A percentile compares a stretch with the other conserved stretches of the same genome.
phyloP scores from a whole-genome alignment of 2,113 vertebrate species.

The Hirundichthys speculiger region DNA sequence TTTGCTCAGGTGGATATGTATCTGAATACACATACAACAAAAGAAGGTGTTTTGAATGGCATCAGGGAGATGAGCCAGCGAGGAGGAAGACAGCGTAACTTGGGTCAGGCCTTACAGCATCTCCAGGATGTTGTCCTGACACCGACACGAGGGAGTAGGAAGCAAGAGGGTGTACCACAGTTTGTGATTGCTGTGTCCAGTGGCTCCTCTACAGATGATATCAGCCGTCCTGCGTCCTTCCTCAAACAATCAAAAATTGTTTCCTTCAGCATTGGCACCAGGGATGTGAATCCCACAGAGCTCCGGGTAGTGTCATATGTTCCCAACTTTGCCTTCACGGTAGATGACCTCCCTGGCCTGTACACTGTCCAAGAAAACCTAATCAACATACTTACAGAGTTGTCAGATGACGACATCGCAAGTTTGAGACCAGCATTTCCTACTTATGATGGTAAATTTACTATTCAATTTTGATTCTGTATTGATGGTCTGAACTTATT shows the following conservation, averaged over 20 bases:
- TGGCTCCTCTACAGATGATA: slow-evolving; percentile 86
- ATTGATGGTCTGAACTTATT: no score
- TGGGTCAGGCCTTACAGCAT: slow-evolving; percentile 88
- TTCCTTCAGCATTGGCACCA: slow-evolving; percentile 89
- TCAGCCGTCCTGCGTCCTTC: slow-evolving; percentile 76
- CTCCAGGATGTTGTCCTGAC: slow-evolving; percentile 83
- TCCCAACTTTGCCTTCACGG: slow-evolving; percentile 81
- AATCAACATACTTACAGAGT: slow-evolving; percentile 72
- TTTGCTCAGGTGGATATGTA: slow-evolving; percentile 83
- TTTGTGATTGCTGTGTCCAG: slow-evolving; percentile 90
- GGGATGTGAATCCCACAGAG: slow-evolving; percentile 83
- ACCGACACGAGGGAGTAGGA: slow-evolving; percentile 83
- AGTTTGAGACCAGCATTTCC: slow-evolving; percentile 46
- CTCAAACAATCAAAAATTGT: slow-evolving; percentile 86
- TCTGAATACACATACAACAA: slow-evolving; percentile 86
- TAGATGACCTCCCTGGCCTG: slow-evolving; percentile 87
- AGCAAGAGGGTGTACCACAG: slow-evolving; percentile 86
- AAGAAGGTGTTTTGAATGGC: slow-evolving; percentile 79
- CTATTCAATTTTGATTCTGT: no score
- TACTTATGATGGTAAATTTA: not conserved
- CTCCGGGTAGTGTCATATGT: slow-evolving; percentile 86
- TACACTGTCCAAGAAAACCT: slow-evolving; percentile 80
- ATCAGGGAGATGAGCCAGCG: slow-evolving; percentile 77
- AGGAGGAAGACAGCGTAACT: slow-evolving; percentile 87
- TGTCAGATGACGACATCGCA: slow-evolving; percentile 75